Evolutionary conservation across 2,888 invertebrate species (phyloP).

Genomic region (Rhagophthalmus giganteus): DNA sequence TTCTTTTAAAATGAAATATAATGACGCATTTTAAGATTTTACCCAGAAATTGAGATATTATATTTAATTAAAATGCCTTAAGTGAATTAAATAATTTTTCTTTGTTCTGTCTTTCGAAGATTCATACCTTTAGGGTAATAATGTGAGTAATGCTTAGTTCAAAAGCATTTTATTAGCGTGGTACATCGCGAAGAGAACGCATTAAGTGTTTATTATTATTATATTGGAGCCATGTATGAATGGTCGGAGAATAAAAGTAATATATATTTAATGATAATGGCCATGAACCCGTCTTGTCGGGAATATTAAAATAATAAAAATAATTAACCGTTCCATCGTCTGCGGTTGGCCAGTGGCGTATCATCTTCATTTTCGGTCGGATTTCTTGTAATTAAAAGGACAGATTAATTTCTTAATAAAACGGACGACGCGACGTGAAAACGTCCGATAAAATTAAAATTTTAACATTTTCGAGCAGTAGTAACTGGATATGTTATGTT

Average conservation of each 20-base stretch:
- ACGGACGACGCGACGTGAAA: conserved; percentile 1
- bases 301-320: conserved; percentile 57
- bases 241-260: conserved; percentile 55
- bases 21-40: background rate
- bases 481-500: conserved; percentile 4
- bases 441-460: conserved; percentile 17
- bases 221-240: conserved; percentile 54
- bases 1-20: conserved; percentile 4
- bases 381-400: conserved; percentile 11
- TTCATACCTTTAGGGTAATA: conserved; percentile 7
- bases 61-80: conserved; percentile 21
- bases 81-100: conserved; percentile 23
- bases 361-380: conserved; percentile 5
- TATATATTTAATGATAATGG: conserved; percentile 57
- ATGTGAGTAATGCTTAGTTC: conserved; percentile 14
- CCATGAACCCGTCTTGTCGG: conserved; percentile 56
- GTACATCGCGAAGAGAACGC: conserved; percentile 25
- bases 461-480: conserved; percentile 7
- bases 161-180: conserved; percentile 27
- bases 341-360: conserved; percentile 38
- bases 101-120: conserved; percentile 3
- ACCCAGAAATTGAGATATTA: conserved; percentile 26
- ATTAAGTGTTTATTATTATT: conserved; percentile 47
- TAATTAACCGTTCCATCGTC: conserved; percentile 50
- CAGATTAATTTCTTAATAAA: conserved; percentile 16